Percentiles rank a stretch among this genome's conserved stretches.
phyloP scores from a whole-genome alignment of 2,113 vertebrate genomes.

The Galemys pyrenaicus region DNA sequence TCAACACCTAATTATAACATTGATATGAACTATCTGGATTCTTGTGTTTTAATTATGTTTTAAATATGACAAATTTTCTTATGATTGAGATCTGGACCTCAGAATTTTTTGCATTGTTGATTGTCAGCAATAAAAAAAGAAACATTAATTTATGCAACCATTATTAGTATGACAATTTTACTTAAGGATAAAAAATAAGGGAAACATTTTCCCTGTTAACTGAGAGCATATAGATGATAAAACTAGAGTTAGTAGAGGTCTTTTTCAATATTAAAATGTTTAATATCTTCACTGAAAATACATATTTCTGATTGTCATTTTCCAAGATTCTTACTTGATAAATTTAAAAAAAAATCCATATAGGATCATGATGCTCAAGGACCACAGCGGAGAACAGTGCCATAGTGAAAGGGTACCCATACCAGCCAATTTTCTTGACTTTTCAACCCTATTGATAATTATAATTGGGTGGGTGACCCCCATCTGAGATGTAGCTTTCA shows the following conservation, averaged over 20 bases:
- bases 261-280: not conserved
- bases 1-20: not conserved
- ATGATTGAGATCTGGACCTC: not conserved
- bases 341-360: not conserved
- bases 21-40: not conserved
- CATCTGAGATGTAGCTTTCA: not conserved
- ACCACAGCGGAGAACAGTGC: not conserved
- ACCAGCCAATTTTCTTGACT: not conserved
- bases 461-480: not conserved
- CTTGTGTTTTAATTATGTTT: not conserved
- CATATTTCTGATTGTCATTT: not conserved
- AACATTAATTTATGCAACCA: not conserved
- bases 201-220: not conserved
- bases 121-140: not conserved
- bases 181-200: not conserved
- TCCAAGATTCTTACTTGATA: not conserved
- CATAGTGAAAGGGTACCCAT: not conserved
- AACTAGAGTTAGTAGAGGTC: not conserved
- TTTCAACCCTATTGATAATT: not conserved
- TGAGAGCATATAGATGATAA: not conserved
- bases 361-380: not conserved
- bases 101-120: not conserved
- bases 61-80: not conserved
- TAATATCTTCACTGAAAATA: not conserved
- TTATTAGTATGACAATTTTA: not conserved